A percentile compares a stretch with the other conserved stretches of the same genome.
Evolutionary conservation across 92 coral and sea anemone genomes (phyloP).

Genomic region (Epizoanthus illoricatus): DNA sequence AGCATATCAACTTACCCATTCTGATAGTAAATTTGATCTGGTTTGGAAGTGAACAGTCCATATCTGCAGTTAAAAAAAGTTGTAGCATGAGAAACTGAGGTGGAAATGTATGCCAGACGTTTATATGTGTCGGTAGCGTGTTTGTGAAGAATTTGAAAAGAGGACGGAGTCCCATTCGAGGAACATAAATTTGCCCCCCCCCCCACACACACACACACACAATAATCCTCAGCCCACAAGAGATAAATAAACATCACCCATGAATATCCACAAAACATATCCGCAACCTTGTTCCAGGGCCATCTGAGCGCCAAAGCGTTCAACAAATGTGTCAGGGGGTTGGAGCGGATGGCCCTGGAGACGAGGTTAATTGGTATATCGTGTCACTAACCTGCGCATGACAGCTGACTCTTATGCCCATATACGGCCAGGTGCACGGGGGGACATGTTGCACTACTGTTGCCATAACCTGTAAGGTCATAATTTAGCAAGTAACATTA

Average conservation of each 20-base stretch:
- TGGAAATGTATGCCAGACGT: not conserved
- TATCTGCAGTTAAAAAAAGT: not conserved
- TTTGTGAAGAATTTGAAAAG: too few relatives aligned
- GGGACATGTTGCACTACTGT: slow-evolving; percentile 36
- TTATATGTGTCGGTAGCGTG: too few relatives aligned
- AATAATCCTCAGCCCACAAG: too few relatives aligned
- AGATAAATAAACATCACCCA: too few relatives aligned
- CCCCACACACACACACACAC: too few relatives aligned
- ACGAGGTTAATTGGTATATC: not conserved
- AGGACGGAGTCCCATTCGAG: too few relatives aligned
- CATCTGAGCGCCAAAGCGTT: too few relatives aligned
- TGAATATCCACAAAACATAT: too few relatives aligned
- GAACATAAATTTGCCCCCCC: too few relatives aligned
- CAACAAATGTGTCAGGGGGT: too few relatives aligned
- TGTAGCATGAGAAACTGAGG: not conserved
- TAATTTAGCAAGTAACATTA: not conserved
- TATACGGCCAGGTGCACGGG: slow-evolving; percentile 35
- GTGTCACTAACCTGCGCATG: slow-evolving; percentile 27
- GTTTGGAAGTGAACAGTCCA: slow-evolving; percentile 34
- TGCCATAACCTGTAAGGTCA: slow-evolving; percentile 35
- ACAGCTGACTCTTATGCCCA: slow-evolving; percentile 36
- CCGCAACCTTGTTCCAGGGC: too few relatives aligned
- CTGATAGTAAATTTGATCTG: slow-evolving; percentile 36
- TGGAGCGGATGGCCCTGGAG: too few relatives aligned
- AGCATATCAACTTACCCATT: slow-evolving; percentile 10